Evolutionary conservation across 2,888 invertebrate species (phyloP).

Genomic region (Arge pagana): DNA sequence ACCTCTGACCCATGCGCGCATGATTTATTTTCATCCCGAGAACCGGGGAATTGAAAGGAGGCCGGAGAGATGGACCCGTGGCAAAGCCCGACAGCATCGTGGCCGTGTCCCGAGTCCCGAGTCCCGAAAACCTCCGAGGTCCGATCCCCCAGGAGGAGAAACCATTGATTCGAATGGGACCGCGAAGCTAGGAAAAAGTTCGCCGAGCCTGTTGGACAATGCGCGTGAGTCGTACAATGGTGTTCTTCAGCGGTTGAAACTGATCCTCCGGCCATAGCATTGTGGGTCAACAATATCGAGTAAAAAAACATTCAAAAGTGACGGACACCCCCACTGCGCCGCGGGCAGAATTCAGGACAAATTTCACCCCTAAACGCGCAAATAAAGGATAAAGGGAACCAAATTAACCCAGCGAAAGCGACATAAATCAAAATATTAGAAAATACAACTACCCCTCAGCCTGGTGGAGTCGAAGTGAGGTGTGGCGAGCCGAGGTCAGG

Average conservation of each 20-base stretch:
- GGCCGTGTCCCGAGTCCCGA: not conserved
- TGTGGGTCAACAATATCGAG: slow-evolving; percentile 20
- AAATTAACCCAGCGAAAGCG: slow-evolving; percentile 56
- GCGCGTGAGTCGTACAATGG: too few relatives aligned
- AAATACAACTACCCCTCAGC: slow-evolving; percentile 39
- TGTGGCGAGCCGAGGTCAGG: slow-evolving; percentile 33
- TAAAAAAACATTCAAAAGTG: slow-evolving; percentile 17
- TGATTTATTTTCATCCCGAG: slow-evolving; percentile 17
- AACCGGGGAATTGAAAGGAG: slow-evolving; percentile 18
- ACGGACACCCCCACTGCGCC: slow-evolving; percentile 14
- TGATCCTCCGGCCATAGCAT: slow-evolving; percentile 21
- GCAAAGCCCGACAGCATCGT: slow-evolving; percentile 4
- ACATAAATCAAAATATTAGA: slow-evolving; percentile 57
- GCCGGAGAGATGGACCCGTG: slow-evolving; percentile 18
- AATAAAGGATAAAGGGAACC: slow-evolving; percentile 53
- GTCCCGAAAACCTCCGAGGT: not conserved
- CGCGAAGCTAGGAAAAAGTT: slow-evolving; percentile 1
- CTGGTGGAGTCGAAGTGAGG: slow-evolving; percentile 26
- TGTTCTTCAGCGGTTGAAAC: slow-evolving; percentile 21
- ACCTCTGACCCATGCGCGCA: slow-evolving; percentile 16
- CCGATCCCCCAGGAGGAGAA: slow-evolving; percentile 21
- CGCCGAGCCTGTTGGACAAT: slow-evolving; percentile 14
- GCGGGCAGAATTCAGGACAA: slow-evolving; percentile 37
- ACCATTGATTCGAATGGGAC: slow-evolving; percentile 15
- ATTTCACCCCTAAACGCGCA: slow-evolving; percentile 53